Conservation (phyloP, 1,140 invertebrate genomes). For the Polypedilum vanderplanki region DNA sequence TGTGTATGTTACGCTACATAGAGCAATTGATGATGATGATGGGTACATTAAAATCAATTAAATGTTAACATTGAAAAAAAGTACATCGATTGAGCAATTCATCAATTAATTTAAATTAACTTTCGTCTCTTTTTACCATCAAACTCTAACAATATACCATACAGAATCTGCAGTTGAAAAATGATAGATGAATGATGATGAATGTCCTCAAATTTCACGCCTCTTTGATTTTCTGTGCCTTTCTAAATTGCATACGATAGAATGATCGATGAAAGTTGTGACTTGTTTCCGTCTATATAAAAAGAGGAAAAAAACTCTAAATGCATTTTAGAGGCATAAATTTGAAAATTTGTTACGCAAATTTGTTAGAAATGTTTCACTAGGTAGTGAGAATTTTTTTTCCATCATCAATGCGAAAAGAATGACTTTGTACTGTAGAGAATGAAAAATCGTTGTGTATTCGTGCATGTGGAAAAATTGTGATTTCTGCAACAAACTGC, state of each 20-base stretch:
- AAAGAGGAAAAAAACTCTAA: neutral
- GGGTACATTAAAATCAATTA: slow-evolving; percentile 21
- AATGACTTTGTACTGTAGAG: neutral
- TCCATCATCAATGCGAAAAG: neutral
- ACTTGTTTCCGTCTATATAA: slow-evolving; percentile 14
- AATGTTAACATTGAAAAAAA: slow-evolving; percentile 26
- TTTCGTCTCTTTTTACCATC: neutral
- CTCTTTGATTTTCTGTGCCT: slow-evolving; percentile 8
- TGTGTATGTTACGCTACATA: slow-evolving; percentile 12
- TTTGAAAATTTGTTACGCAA: slow-evolving; percentile 4
- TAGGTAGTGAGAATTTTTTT: neutral
- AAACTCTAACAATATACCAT: neutral
- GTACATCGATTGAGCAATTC: neutral
- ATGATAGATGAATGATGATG: slow-evolving; percentile 28
- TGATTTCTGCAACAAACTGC: neutral
- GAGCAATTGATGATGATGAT: slow-evolving; percentile 32
- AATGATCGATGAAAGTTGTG: slow-evolving; percentile 28
- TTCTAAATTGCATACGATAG: neutral
- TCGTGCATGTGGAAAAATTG: neutral
- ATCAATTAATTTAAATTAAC: slow-evolving; percentile 29
- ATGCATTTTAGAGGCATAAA: neutral
- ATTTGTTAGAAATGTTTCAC: neutral
- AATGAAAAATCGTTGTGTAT: slow-evolving; percentile 19
- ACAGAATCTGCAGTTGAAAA: slow-evolving; percentile 6
- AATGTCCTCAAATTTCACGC: slow-evolving; percentile 28